Percentiles rank a stretch among this genome's conserved stretches.
Conservation (phyloP, 2,797 vertebrate genomes). For the Sebastes hopkinsi region DNA sequence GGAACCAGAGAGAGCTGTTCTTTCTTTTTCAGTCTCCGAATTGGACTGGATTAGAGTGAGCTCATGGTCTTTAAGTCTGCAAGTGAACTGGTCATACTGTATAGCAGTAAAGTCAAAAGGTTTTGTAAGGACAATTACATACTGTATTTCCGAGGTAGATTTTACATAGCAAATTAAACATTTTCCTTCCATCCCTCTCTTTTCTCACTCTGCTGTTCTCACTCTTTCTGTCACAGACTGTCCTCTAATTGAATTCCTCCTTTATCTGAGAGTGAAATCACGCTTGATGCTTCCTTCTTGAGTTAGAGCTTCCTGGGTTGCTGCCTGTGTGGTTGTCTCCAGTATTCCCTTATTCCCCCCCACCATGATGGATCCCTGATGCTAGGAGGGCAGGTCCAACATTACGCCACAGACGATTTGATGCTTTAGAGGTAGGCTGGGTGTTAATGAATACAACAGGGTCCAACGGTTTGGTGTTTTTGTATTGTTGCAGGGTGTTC, state of each 20-base stretch:
- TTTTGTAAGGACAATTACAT: not conserved
- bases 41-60: slow-evolving; percentile 21
- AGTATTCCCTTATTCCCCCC: slow-evolving; percentile 43
- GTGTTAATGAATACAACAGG: not conserved
- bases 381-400: slow-evolving; percentile 32
- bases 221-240: slow-evolving; percentile 25
- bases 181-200: not conserved
- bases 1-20: slow-evolving; percentile 28
- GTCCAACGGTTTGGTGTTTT: not conserved
- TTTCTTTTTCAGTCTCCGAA: slow-evolving; percentile 9
- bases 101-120: not conserved
- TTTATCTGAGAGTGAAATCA: slow-evolving; percentile 67
- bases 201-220: slow-evolving; percentile 25
- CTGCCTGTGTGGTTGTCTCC: slow-evolving; percentile 51
- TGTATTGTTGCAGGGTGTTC: not conserved
- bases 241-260: slow-evolving; percentile 70
- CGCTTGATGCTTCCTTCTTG: slow-evolving; percentile 59
- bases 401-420: slow-evolving; percentile 21
- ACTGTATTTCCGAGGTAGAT: not conserved
- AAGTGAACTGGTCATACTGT: not conserved
- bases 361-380: slow-evolving; percentile 37
- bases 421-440: not conserved
- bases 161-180: not conserved
- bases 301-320: slow-evolving; percentile 58
- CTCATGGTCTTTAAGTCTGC: not conserved